Conservation (phyloP, 1,140 invertebrate species). For the Riptortus pedestris region DNA sequence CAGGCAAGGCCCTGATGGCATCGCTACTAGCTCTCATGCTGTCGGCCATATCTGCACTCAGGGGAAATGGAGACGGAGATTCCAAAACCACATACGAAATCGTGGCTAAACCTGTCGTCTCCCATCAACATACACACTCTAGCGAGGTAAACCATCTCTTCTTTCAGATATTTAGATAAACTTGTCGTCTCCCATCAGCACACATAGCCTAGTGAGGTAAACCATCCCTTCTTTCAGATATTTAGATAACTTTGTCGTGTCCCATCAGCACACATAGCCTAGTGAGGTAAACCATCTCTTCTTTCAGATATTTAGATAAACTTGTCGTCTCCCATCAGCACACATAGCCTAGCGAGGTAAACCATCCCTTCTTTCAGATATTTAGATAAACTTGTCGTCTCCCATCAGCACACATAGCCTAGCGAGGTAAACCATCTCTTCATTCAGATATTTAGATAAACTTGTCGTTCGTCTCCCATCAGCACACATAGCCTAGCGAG, state of each 20-base stretch:
- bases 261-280: too few species aligned
- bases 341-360: too few species aligned
- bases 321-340: background rate
- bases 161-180: background rate
- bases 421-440: too few species aligned
- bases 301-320: background rate
- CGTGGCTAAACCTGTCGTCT: slow-evolving; percentile 66
- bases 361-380: too few species aligned
- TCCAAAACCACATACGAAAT: slow-evolving; percentile 68
- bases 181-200: background rate
- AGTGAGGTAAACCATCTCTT: background rate
- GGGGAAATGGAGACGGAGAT: slow-evolving; percentile 49
- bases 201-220: background rate
- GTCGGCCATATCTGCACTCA: slow-evolving; percentile 63
- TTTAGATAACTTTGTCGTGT: background rate
- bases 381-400: too few species aligned
- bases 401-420: too few species aligned
- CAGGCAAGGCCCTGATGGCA: slow-evolving; percentile 76
- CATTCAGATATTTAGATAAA: too few species aligned
- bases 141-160: slow-evolving; percentile 50
- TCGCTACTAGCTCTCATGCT: slow-evolving; percentile 66
- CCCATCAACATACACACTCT: slow-evolving; percentile 58
- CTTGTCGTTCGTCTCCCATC: too few species aligned
- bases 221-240: background rate
- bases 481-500: too few species aligned